Base-by-base conservation (phyloP, 2,113 vertebrate genomes). In the Myotis lucifugus region DNA sequence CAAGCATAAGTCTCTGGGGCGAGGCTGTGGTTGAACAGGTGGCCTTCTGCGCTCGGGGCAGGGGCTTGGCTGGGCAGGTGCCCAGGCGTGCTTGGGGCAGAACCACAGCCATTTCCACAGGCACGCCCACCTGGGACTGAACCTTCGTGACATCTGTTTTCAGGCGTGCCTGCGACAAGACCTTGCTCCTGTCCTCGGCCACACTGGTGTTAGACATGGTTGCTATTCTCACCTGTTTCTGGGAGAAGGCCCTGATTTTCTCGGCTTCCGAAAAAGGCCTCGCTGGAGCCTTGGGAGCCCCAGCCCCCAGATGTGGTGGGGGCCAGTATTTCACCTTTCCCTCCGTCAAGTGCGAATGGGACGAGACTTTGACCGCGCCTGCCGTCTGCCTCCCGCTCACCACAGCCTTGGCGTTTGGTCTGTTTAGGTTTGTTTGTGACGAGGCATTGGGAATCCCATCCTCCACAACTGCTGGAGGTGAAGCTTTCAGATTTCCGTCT, bases 281-380 rank as follows among this genome's bases (percentile, higher is more conserved):
- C 12, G 54, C 32, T 54, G 23, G 23, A 7, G 46, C 37, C 72
- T 72, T 82, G 17, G 61, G 54, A 11, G 29, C 11, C 12, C 64
- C 54, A 0, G 25, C 17, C 15, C n/a, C 92, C 10, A 15, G 59
- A 1, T 18, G 83, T 0, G 61, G 23, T 3, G 70, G 50, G 27
- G 74, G 15, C 8, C 11, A 56, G 5, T 37, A 34, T 37, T 10
- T 92, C 77, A 19, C 29, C n/a, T 48, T 94, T 21, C 42, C 76
- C 2, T 89, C 70, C 0, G 40, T 18, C 72, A 95, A 0, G 17
- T 0, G 72, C 0, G 70, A 72, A 14, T 34, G 76, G 3, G 81
- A 70, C 0, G 79, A n/a, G 56, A 18, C 40, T 29, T 66, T 69
- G 29, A 12, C n/a, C 0, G 11, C 4, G 0, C 67, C 11, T 0